These are phyloP conservation scores for Melanotaenia pygmaea DNA, from an alignment of 2,797 vertebrate species.

Conservation along the genomic window DNA sequence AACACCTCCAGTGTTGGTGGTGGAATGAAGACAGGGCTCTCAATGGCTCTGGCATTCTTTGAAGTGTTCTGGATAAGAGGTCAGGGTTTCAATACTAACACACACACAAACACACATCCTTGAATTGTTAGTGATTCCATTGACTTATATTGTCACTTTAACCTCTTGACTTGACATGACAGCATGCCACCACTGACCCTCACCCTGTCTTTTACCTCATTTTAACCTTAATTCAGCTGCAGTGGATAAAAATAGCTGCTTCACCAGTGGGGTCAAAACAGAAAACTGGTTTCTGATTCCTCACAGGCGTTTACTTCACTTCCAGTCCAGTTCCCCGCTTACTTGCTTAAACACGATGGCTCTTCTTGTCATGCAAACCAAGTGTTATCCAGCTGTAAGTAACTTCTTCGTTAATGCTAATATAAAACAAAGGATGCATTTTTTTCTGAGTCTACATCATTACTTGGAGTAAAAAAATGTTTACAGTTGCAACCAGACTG, in stretches of 20 bases:
- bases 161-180: conserved; percentile 33
- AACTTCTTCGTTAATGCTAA: not conserved
- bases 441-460: not conserved
- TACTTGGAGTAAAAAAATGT: too few relatives aligned
- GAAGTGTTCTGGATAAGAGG: conserved; percentile 50
- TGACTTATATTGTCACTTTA: conserved; percentile 49
- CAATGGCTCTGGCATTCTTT: conserved; percentile 44
- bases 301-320: too few relatives aligned
- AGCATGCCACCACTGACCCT: conserved; percentile 26
- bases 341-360: not conserved
- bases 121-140: conserved; percentile 54
- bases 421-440: too few relatives aligned
- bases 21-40: conserved; percentile 49
- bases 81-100: conserved; percentile 21
- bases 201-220: conserved; percentile 12
- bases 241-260: conserved; percentile 39
- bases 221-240: conserved; percentile 31
- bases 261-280: conserved; percentile 14
- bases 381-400: not conserved
- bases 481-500: too few relatives aligned
- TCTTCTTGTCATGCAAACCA: not conserved
- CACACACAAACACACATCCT: conserved; percentile 42
- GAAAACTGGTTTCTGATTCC: too few relatives aligned
- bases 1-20: conserved; percentile 42
- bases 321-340: not conserved